Evolutionary conservation across 2,888 invertebrate genomes (phyloP).

Genomic region (Pantelozetes paolii): DNA sequence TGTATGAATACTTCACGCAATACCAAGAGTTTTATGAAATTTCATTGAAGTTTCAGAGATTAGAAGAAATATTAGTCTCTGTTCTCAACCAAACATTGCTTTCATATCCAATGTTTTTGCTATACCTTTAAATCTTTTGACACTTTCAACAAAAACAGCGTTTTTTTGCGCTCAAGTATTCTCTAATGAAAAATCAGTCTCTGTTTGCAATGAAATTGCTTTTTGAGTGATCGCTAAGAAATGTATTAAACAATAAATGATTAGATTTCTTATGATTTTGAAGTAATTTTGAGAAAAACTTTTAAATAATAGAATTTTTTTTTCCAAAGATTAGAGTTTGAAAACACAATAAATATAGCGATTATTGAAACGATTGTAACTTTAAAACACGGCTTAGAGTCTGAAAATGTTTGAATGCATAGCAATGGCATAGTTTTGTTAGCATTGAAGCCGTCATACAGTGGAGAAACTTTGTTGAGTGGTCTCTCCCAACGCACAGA

Average conservation of each 20-base stretch:
- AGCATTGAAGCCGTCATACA: constrained; percentile 19
- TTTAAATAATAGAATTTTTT: too few species aligned
- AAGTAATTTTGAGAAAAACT: too few species aligned
- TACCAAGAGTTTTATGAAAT: neutral
- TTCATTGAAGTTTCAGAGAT: neutral
- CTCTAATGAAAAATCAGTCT: neutral
- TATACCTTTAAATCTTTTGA: neutral
- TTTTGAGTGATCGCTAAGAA: neutral
- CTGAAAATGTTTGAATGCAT: neutral
- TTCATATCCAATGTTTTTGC: constrained; percentile 4
- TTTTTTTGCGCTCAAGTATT: neutral
- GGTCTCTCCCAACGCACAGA: constrained; percentile 31
- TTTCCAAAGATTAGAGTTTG: neutral
- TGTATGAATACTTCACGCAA: constrained; percentile 23
- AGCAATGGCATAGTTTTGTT: constrained; percentile 32
- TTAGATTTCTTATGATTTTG: too few species aligned
- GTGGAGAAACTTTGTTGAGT: constrained; percentile 21
- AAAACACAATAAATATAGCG: neutral
- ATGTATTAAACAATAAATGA: too few species aligned
- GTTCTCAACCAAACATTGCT: neutral
- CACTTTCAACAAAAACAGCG: neutral
- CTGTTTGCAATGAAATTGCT: neutral
- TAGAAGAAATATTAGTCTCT: neutral
- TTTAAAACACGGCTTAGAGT: neutral
- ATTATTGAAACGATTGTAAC: neutral